Evolutionary conservation across 2,888 invertebrate species (phyloP), one percentile per base, ranked within the genome.

Genomic region (Hypomecis punctinalis): DNA sequence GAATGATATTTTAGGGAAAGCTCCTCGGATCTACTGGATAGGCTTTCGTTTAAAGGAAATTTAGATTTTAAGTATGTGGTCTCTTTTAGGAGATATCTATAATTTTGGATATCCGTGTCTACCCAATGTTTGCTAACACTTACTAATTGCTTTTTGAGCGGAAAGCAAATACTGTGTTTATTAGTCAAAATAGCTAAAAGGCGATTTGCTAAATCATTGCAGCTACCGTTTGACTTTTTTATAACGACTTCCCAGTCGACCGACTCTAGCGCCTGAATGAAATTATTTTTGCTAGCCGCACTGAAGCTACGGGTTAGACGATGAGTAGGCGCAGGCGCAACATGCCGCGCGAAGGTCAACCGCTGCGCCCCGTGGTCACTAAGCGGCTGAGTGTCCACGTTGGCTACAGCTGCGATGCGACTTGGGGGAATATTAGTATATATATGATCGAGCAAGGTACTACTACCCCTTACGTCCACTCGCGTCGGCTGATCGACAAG

Each of bases 381-480:
- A 46, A 56, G 60, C 6, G 39, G 55, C 37, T 3, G 23, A 23
- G 64, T 40, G 7, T 8, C 47, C 11, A 63, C 49, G 35, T 43
- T 13, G 11, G 58, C 10, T n/a, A 54, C 10, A 39, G 6, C n/a
- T 0, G n/a, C 23, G 33, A 59, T 13, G 48, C 58, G 45, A 13
- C 51, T 40, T 3, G 36, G 43, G 10, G 60, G 36, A 5, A 55
- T 13, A 23, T 64, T 64, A 6, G 56, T 42, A 11, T 60, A 60
- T 0, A 42, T 52, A 13, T 64, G 64, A 23, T 64, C 60, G 1
- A 64, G n/a, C 5, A 64, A 36, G 0, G 64, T 23, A 7, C 42
- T 23, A 23, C 23, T 40, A n/a, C 33, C 49, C 0, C 54, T 54
- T 2, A 13, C 47, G 23, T 63, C 58, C 11, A 54, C 43, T 5